Evolutionary conservation across 2,113 vertebrate genomes (phyloP), one percentile per base, ranked within the genome.

Genomic region (Empidonax traillii): DNA sequence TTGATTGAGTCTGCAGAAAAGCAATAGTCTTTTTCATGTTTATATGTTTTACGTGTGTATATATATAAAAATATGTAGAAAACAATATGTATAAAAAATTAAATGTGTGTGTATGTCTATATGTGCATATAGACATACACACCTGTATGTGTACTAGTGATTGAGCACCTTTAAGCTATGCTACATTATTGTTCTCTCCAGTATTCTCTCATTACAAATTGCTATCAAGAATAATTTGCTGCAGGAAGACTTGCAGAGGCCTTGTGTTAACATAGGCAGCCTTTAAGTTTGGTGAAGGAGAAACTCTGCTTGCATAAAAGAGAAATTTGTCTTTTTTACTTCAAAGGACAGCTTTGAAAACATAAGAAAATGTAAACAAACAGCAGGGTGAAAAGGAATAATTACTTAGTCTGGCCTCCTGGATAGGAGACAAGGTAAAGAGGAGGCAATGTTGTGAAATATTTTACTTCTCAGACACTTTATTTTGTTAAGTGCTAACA

Each of bases 271-370:
- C 47, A 39, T 5, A 81, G 39, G 28, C 83, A 90, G 52, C 65
- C 81, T 92, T 89, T 68, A 72, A 43, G 19, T 72, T 52, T 75
- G 24, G 55, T 66, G 61, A 87, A 62, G 68, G 55, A 89, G 56
- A 82, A 68, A 28, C 44, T 77, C 1, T 5, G 5, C 43, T 78
- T 92, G 69, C 41, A 44, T 87, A 37, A 78, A 79, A 81, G 52
- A 91, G 25, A 66, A 66, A 87, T 87, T 69, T 83, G 27, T 87
- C 10, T 85, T 89, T 85, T 87, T 85, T 24, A 43, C 95, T 94
- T 39, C 37, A 63, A 77, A 83, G 46, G 43, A 66, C 58, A 77
- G 51, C 58, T 91, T 89, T 74, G 81, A 85, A 94, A 91, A 92
- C 24, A 37, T 31, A 77, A 84, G 44, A 71, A 75, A 85, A 63